A percentile compares a stretch with the other conserved stretches of the same genome.
Evolutionary conservation across 1,140 invertebrate species (phyloP).

Genomic region (Steinernema khuongi): DNA sequence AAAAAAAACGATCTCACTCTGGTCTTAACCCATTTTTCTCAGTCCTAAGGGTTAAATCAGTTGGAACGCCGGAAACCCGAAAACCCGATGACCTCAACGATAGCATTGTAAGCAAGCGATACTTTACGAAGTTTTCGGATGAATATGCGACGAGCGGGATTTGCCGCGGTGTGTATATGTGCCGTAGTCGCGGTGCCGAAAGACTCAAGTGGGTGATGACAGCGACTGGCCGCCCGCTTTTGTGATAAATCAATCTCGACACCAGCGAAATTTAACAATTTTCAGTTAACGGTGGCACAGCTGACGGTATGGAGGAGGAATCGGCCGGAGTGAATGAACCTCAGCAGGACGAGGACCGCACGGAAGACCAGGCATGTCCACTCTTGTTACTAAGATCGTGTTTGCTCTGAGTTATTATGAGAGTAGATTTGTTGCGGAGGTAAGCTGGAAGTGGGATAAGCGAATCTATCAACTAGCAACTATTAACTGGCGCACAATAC

Average conservation of each 20-base stretch:
- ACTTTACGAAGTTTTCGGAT: neutral
- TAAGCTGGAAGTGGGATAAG: too few relatives aligned
- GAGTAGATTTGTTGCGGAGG: neutral
- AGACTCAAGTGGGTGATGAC: neutral
- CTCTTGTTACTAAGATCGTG: neutral
- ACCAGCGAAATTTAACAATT: slow-evolving; percentile 10
- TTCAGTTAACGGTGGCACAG: slow-evolving; percentile 16
- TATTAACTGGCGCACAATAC: too few relatives aligned
- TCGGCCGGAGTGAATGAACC: neutral
- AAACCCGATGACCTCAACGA: neutral
- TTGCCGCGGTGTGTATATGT: neutral
- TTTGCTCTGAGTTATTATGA: neutral
- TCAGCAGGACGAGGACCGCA: slow-evolving; percentile 16
- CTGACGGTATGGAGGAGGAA: slow-evolving; percentile 14
- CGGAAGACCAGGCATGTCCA: slow-evolving; percentile 11
- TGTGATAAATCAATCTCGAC: slow-evolving; percentile 11
- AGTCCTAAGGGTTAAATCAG: too few relatives aligned
- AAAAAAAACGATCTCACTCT: too few relatives aligned
- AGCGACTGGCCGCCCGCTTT: neutral
- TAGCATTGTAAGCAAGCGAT: neutral
- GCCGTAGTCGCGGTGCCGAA: neutral
- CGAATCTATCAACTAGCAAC: too few relatives aligned
- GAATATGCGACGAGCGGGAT: neutral
- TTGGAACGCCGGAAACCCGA: too few relatives aligned
- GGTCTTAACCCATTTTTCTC: too few relatives aligned